Evolutionary conservation across 2,888 invertebrate species (phyloP), one percentile per base, ranked within the genome.

Genomic region (Venustoraphidia nigricollis): DNA sequence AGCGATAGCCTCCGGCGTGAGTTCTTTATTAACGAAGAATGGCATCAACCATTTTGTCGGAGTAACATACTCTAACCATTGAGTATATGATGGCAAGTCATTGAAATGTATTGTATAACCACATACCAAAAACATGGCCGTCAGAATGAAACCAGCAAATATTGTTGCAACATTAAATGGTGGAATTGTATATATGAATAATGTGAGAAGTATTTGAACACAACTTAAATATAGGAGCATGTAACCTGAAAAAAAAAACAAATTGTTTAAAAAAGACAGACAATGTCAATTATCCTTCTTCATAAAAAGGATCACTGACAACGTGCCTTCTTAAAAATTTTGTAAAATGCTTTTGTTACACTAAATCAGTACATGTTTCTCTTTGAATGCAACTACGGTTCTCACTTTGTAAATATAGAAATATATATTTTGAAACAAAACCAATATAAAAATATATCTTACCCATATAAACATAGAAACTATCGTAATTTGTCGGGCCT

Each of bases 31-130:
- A 47, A 82, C 63, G 44, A 88, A 62, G 52, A 79, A 77, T 1
- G 83, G 79, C 54, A 84, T 59, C 2, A 81, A 63, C 86, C 88
- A 89, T 49, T 78, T 71, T 1, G 80, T 75, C 1, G 88, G 88
- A 3, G 85, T 83, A 42, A 79, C 70, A 55, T 76, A 75, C 55
- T 77, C 74, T 52, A 84, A 61, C 80, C 83, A 86, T 47, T 67
- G 68, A 50, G 77, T 74, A 59, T 82, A 77, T 14, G 68, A 60
- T 2, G 83, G 77, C 52, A 86, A 57, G 62, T 87, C 84, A 48
- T 71, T 70, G 5, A 76, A 72, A 58, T 87, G 86, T 35, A 88
- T 60, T 52, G 76, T 67, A 57, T 77, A 83, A 1, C 88, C 88
- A 45, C 80, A 77, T 4, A 77, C 76, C 1, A 83, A 59, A 27